phyloP scores from a whole-genome alignment of 1,140 invertebrate species.

The Bradysia coprophila region DNA sequence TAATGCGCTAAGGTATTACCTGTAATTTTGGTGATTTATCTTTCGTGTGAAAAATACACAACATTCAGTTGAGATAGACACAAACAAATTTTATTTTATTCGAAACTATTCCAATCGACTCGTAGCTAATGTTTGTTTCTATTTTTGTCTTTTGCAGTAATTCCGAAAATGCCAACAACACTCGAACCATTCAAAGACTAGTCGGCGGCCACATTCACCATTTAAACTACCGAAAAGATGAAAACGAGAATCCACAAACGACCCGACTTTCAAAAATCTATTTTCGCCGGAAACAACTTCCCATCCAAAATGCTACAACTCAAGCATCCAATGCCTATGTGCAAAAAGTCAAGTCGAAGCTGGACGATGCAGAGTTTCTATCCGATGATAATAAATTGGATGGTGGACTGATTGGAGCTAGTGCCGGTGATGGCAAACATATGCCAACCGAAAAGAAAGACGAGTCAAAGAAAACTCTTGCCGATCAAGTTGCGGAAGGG shows the following conservation, averaged over 20 bases:
- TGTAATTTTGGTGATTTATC: neutral
- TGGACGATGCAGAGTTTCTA: slow-evolving; percentile 22
- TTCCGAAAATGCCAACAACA: slow-evolving; percentile 16
- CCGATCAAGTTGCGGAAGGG: slow-evolving; percentile 70
- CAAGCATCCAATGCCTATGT: neutral
- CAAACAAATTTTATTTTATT: too few relatives aligned
- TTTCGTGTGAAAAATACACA: too few relatives aligned
- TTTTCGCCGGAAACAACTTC: slow-evolving; percentile 6
- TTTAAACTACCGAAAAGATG: neutral
- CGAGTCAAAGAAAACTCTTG: slow-evolving; percentile 61
- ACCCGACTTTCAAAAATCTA: neutral
- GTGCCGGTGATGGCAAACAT: slow-evolving; percentile 40
- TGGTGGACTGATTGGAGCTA: slow-evolving; percentile 41
- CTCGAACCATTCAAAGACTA: slow-evolving; percentile 32
- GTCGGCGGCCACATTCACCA: slow-evolving; percentile 38
- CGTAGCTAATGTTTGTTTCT: neutral
- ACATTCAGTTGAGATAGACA: too few relatives aligned
- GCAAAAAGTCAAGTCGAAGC: slow-evolving; percentile 4
- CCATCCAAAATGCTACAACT: slow-evolving; percentile 11
- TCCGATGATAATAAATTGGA: slow-evolving; percentile 22
- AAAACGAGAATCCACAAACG: neutral
- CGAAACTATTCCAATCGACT: neutral
- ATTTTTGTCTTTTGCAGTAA: neutral
- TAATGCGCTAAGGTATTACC: neutral
- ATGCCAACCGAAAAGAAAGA: slow-evolving; percentile 34